A percentile compares a stretch with the other conserved stretches of the same genome.
Evolutionary conservation across 2,888 invertebrate genomes (phyloP).

Genomic region (Melinaea marsaeus): DNA sequence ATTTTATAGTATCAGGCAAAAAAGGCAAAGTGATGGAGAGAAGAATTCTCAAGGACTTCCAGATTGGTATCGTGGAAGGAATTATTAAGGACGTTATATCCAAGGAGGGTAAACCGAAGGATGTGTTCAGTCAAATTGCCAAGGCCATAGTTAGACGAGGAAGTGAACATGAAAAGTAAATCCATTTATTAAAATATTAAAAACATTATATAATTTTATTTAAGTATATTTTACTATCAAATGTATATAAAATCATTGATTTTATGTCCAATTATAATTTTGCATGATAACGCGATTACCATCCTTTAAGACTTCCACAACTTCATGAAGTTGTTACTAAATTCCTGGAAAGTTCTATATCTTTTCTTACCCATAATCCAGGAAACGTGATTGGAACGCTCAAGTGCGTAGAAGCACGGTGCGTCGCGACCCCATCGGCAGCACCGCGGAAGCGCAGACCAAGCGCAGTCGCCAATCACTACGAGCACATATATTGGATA

Average conservation of each 20-base stretch:
- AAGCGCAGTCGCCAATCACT: constrained; percentile 84
- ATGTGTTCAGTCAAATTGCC: constrained; percentile 90
- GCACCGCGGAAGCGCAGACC: constrained; percentile 81
- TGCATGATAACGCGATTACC: no score
- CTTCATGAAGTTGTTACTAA: background rate
- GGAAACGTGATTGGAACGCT: constrained; percentile 91
- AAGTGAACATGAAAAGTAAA: constrained; percentile 47
- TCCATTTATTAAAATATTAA: background rate
- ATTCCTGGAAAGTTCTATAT: background rate
- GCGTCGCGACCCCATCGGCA: constrained; percentile 87
- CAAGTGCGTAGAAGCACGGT: constrained; percentile 85
- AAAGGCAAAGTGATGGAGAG: constrained; percentile 92
- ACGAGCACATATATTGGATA: constrained; percentile 82
- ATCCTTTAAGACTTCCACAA: no score
- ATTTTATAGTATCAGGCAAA: constrained; percentile 84
- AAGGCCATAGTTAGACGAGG: constrained; percentile 85
- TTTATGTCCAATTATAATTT: no score
- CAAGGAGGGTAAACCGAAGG: constrained; percentile 82
- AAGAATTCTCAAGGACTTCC: constrained; percentile 91
- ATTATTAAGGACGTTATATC: constrained; percentile 85
- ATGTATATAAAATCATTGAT: no score
- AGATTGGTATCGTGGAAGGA: constrained; percentile 91
- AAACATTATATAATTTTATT: background rate
- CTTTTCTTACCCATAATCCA: constrained; percentile 38
- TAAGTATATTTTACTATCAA: background rate